Evolutionary conservation across 2,113 vertebrate genomes (phyloP).

Genomic region (Tachysurus fulvidraco): DNA sequence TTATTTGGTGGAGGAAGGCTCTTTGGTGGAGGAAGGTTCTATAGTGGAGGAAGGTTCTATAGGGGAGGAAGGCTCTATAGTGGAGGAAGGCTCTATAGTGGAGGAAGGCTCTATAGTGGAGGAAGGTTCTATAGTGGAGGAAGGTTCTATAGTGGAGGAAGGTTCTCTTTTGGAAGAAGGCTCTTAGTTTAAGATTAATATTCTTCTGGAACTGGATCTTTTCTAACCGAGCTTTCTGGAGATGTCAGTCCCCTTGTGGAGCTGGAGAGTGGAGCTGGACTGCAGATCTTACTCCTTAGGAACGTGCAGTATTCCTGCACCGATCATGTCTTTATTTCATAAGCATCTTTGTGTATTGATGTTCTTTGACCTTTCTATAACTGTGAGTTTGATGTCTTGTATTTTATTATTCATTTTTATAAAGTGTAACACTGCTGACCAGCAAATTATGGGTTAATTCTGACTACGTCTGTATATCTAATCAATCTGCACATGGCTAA

Average conservation of each 20-base stretch:
- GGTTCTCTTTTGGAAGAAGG: rapidly evolving
- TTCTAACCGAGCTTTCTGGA: neutral
- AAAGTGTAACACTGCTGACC: neutral
- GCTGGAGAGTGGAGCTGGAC: neutral
- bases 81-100: neutral
- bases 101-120: rapidly evolving
- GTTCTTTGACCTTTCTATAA: neutral
- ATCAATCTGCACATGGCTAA: constrained; percentile 8
- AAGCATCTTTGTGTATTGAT: neutral
- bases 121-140: rapidly evolving
- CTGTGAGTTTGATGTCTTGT: neutral
- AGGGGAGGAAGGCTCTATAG: neutral
- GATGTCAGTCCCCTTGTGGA: neutral
- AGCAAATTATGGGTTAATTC: neutral
- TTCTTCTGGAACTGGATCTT: neutral
- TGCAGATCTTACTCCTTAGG: neutral
- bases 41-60: too few species aligned
- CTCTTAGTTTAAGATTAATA: neutral
- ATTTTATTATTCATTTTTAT: neutral
- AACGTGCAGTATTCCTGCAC: neutral
- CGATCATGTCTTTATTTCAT: neutral
- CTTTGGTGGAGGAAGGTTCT: too few species aligned
- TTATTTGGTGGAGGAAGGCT: too few species aligned
- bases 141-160: rapidly evolving
- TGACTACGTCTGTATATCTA: neutral